Evolutionary conservation across 2,113 vertebrate species (phyloP).

Genomic region (Bubalus kerabau): DNA sequence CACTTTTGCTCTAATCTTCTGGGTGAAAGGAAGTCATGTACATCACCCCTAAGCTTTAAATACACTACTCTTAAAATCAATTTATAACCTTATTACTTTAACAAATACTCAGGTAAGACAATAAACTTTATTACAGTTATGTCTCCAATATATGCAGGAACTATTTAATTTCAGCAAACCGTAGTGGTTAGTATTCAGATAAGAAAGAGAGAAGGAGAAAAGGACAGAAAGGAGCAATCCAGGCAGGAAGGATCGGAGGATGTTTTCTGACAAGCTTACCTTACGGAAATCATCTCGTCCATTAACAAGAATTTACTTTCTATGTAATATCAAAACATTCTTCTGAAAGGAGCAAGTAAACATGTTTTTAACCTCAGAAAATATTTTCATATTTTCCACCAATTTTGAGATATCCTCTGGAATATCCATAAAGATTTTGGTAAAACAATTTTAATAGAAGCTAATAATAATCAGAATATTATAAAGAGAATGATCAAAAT

Average conservation of each 20-base stretch:
- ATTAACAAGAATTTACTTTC: background rate
- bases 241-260: background rate
- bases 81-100: slow-evolving; percentile 47
- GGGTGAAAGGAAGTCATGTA: slow-evolving; percentile 3
- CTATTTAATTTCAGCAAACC: background rate
- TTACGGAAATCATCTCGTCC: background rate
- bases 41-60: slow-evolving; percentile 8
- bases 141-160: background rate
- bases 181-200: background rate
- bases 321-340: background rate
- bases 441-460: background rate
- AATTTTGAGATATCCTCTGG: background rate
- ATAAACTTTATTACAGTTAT: background rate
- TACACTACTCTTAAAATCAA: background rate
- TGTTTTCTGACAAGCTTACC: background rate
- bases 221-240: background rate
- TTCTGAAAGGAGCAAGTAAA: background rate
- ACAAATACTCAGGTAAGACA: slow-evolving; percentile 16
- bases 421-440: background rate
- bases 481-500: background rate
- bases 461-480: background rate
- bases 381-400: background rate
- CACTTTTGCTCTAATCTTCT: background rate
- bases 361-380: background rate
- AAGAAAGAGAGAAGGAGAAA: background rate